A percentile compares a stretch with the other conserved stretches of the same genome.
phyloP scores from a whole-genome alignment of 1,140 invertebrate genomes.

The Ylistrum balloti region DNA sequence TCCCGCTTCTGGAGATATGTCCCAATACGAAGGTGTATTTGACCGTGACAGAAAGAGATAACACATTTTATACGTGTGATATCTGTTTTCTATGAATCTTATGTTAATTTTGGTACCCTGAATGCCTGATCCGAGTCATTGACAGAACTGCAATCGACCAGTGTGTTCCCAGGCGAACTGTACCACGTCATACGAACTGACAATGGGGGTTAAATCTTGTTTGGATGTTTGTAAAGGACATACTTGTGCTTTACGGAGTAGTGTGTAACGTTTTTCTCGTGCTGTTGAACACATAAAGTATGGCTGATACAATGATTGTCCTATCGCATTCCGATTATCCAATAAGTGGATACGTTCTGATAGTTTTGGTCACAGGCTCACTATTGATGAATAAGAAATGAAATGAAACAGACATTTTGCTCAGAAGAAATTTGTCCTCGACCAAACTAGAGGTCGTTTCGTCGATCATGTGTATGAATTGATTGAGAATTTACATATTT shows the following conservation, averaged over 20 bases:
- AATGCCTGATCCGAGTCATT: not conserved
- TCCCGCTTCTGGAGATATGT: not conserved
- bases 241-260: not conserved
- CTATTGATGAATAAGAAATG: slow-evolving; percentile 17
- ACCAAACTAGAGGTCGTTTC: not conserved
- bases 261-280: not conserved
- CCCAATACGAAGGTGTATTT: not conserved
- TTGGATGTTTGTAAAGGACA: slow-evolving; percentile 25
- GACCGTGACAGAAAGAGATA: slow-evolving; percentile 7
- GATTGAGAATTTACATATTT: slow-evolving; percentile 20
- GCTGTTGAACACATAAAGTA: not conserved
- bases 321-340: slow-evolving; percentile 7
- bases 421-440: not conserved
- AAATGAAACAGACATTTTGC: not conserved
- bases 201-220: not conserved
- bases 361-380: not conserved
- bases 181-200: not conserved
- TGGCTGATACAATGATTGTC: slow-evolving; percentile 5
- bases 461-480: not conserved
- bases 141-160: not conserved
- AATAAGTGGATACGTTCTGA: not conserved
- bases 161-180: not conserved
- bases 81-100: slow-evolving; percentile 25
- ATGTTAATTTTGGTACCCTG: not conserved
- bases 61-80: not conserved